Conservation (phyloP, 2,888 invertebrate species). For the Smittia aterrima region DNA sequence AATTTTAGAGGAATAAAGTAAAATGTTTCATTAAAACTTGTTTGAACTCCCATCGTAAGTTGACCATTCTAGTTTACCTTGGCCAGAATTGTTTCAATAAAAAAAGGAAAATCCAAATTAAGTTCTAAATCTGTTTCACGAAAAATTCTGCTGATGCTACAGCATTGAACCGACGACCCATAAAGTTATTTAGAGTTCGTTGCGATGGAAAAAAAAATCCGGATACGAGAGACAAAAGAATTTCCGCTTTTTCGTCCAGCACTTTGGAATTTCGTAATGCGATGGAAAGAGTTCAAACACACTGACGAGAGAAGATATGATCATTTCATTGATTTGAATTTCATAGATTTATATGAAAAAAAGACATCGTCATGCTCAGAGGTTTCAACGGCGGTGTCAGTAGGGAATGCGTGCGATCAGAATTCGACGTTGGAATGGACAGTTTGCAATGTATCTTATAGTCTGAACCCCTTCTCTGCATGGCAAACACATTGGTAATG, state of each 20-base stretch:
- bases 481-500: constrained; percentile 13
- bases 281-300: constrained; percentile 32
- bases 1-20: neutral
- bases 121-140: neutral
- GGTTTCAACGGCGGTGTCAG: neutral
- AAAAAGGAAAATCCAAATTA: neutral
- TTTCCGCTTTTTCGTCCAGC: constrained; percentile 41
- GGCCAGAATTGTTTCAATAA: no score
- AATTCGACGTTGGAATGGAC: neutral
- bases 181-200: constrained; percentile 38
- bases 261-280: constrained; percentile 26
- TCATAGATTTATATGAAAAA: constrained; percentile 25
- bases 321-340: constrained; percentile 39
- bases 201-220: constrained; percentile 41
- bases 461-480: constrained; percentile 25
- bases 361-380: constrained; percentile 30
- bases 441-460: constrained; percentile 24
- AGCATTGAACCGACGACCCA: constrained; percentile 41
- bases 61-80: no score
- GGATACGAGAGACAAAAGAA: constrained; percentile 43
- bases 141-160: neutral
- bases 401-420: neutral
- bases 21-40: neutral
- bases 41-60: no score
- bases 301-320: constrained; percentile 30